Conservation (phyloP, 2,113 vertebrate species). For the Dryoscopus gambensis region DNA sequence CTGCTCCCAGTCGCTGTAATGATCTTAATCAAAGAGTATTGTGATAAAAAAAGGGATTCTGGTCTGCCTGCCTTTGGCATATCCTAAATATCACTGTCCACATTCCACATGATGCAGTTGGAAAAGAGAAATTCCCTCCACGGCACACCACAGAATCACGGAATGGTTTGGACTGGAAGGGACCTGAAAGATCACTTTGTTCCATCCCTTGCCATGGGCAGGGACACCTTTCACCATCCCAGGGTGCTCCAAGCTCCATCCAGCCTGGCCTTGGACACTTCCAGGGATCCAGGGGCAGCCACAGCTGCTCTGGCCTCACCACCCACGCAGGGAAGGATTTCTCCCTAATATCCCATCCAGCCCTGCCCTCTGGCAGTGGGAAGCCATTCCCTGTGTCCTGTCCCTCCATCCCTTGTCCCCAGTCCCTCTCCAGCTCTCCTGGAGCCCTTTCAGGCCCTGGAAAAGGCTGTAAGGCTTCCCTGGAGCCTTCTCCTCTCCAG, state of each 20-base stretch:
- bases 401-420: neutral
- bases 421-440: neutral
- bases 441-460: neutral
- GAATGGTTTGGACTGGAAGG: neutral
- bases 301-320: neutral
- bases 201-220: neutral
- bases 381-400: neutral
- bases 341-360: accelerated
- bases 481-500: neutral
- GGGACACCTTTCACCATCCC: accelerated
- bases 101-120: neutral
- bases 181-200: neutral
- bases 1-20: conserved; percentile 55
- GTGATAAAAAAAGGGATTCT: conserved; percentile 43
- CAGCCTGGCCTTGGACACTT: accelerated
- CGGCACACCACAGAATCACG: accelerated
- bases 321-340: neutral
- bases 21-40: conserved; percentile 62
- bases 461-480: neutral
- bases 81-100: neutral
- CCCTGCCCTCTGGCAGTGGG: neutral
- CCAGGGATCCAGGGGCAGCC: neutral
- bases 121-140: neutral
- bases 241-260: neutral
- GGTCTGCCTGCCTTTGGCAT: neutral